These are phyloP conservation scores for Drosophila ercepeae DNA, from an alignment of 1,140 invertebrate genomes.

Conservation along the genomic window DNA sequence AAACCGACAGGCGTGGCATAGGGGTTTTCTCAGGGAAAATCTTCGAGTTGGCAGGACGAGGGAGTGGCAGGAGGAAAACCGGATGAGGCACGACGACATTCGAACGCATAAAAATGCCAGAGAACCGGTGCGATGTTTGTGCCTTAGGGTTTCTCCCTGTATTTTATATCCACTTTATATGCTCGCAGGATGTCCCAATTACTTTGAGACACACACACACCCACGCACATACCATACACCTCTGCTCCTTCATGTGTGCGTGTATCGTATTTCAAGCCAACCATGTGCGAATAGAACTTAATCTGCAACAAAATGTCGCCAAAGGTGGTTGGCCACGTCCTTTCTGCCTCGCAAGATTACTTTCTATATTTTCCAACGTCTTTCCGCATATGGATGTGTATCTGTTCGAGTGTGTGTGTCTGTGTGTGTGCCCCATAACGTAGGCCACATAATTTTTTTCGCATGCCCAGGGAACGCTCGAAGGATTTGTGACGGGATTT, in stretches of 20 bases:
- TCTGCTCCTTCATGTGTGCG: slow-evolving; percentile 19
- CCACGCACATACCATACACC: slow-evolving; percentile 30
- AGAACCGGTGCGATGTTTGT: slow-evolving; percentile 58
- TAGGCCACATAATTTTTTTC: slow-evolving; percentile 76
- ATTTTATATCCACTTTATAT: slow-evolving; percentile 82
- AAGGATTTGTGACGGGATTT: slow-evolving; percentile 84
- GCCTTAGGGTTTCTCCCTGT: slow-evolving; percentile 71
- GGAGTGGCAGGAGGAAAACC: slow-evolving; percentile 5
- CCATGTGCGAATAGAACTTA: slow-evolving; percentile 84
- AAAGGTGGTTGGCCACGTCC: slow-evolving; percentile 71
- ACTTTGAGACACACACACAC: slow-evolving; percentile 64
- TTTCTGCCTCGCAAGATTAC: slow-evolving; percentile 64
- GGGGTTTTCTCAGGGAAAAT: slow-evolving; percentile 1
- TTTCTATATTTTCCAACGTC: slow-evolving; percentile 78
- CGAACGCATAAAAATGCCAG: slow-evolving; percentile 78
- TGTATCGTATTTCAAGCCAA: slow-evolving; percentile 83
- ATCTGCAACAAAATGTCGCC: slow-evolving; percentile 84
- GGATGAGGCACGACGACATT: slow-evolving; percentile 79
- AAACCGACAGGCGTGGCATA: slow-evolving; percentile 44
- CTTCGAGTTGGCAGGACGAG: too few relatives aligned
- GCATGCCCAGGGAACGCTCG: slow-evolving; percentile 60
- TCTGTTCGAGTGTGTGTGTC: slow-evolving; percentile 6
- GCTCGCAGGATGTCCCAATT: slow-evolving; percentile 81
- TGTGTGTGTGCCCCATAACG: slow-evolving; percentile 44
- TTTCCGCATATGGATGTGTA: slow-evolving; percentile 35